Evolutionary conservation across 2,888 invertebrate genomes (phyloP).

Genomic region (Nephrotoma flavescens): DNA sequence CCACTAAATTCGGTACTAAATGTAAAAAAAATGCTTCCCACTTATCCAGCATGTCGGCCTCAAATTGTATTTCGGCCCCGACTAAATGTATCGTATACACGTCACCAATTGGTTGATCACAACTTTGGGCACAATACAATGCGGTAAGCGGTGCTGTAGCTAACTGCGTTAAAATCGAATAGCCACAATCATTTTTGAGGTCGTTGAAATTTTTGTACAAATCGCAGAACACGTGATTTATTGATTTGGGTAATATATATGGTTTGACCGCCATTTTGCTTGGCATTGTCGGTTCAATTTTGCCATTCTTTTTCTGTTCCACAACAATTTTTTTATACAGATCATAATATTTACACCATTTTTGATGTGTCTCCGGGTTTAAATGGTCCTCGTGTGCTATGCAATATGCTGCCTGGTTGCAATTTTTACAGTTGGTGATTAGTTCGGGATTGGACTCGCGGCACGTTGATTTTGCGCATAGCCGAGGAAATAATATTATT

Average conservation of each 20-base stretch:
- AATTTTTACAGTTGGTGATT: constrained; percentile 39
- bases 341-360: constrained; percentile 48
- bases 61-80: constrained; percentile 55
- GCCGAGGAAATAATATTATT: constrained; percentile 47
- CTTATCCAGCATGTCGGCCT: constrained; percentile 48
- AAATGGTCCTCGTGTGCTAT: constrained; percentile 36
- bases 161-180: constrained; percentile 46
- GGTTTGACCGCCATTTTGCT: constrained; percentile 27
- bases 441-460: constrained; percentile 37
- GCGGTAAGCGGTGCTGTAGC: constrained; percentile 50
- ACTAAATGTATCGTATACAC: constrained; percentile 22
- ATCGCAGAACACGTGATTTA: constrained; percentile 9
- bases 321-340: constrained; percentile 43
- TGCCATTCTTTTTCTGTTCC: constrained; percentile 42
- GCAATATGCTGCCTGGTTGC: constrained; percentile 46
- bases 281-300: constrained; percentile 43
- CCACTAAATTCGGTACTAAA: constrained; percentile 39
- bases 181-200: constrained; percentile 39
- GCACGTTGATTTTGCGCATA: constrained; percentile 41
- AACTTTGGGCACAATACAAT: constrained; percentile 38
- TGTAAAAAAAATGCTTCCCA: constrained; percentile 61
- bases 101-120: constrained; percentile 18
- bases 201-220: constrained; percentile 10
- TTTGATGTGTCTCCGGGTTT: constrained; percentile 32
- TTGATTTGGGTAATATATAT: constrained; percentile 1